Conservation (phyloP, 2,888 invertebrate species). For the Amphipoea oculea region DNA sequence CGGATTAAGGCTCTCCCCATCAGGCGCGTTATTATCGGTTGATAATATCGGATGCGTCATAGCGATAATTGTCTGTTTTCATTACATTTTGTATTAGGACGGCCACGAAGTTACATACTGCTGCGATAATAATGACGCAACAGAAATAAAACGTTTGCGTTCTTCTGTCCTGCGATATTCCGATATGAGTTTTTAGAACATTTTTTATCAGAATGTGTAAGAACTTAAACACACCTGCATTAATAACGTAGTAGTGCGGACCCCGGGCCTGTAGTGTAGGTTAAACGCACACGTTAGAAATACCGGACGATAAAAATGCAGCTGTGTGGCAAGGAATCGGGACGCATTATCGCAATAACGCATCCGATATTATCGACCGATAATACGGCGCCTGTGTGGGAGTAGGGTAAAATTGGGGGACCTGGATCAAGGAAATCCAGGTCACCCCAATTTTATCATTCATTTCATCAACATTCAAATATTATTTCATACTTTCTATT, state of each 20-base stretch:
- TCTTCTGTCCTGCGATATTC: neutral
- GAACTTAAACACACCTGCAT: neutral
- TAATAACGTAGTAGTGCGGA: neutral
- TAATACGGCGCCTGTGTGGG: neutral
- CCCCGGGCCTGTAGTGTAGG: neutral
- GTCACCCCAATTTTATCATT: too few species aligned
- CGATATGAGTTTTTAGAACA: neutral
- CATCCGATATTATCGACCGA: neutral
- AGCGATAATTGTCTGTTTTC: neutral
- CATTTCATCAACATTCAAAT: too few species aligned
- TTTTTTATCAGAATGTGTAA: too few species aligned
- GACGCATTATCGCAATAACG: neutral
- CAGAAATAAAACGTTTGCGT: neutral
- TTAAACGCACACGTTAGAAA: neutral
- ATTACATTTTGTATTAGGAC: neutral
- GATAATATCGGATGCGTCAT: neutral
- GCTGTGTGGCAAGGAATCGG: neutral
- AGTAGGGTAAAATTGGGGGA: too few species aligned
- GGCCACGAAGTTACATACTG: neutral
- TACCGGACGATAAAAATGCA: neutral
- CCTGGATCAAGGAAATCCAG: too few species aligned
- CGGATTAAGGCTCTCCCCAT: neutral
- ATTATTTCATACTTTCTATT: too few species aligned
- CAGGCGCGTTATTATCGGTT: neutral
- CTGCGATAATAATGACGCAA: neutral